These are phyloP conservation scores for Myotis vivesi DNA, from an alignment of 2,797 vertebrate species.

Conservation along the genomic window DNA sequence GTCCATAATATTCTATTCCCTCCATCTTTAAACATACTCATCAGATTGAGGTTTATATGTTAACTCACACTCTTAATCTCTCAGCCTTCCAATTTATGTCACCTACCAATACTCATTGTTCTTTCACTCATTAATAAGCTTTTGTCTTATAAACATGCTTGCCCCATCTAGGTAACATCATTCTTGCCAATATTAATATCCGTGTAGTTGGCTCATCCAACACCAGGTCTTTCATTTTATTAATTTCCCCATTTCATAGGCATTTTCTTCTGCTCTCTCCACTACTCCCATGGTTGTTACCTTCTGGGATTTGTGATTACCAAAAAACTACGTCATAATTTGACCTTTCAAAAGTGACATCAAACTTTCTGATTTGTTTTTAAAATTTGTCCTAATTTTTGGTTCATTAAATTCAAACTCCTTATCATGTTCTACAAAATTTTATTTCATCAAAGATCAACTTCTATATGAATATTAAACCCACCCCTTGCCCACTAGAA, in stretches of 20 bases:
- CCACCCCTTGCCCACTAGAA: background rate
- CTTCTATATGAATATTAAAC: background rate
- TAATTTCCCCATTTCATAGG: background rate
- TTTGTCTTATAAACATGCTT: background rate
- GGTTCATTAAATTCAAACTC: background rate
- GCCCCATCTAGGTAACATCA: background rate
- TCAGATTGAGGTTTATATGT: background rate
- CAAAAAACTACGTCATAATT: background rate
- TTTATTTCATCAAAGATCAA: slow-evolving; percentile 14
- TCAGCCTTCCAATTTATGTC: background rate
- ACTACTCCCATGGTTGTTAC: background rate
- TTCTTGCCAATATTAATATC: background rate
- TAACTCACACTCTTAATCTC: background rate
- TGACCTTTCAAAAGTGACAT: slow-evolving; percentile 11
- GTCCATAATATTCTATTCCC: background rate
- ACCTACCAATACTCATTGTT: background rate
- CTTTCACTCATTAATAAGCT: background rate
- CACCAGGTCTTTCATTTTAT: background rate
- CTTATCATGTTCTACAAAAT: background rate
- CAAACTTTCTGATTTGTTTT: background rate
- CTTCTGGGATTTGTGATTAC: background rate
- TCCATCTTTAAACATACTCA: background rate
- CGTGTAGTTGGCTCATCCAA: background rate
- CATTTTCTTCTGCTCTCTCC: background rate
- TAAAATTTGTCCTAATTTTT: background rate